Conservation (phyloP, 1,140 invertebrate genomes). For the Euura saliciscinereae region DNA sequence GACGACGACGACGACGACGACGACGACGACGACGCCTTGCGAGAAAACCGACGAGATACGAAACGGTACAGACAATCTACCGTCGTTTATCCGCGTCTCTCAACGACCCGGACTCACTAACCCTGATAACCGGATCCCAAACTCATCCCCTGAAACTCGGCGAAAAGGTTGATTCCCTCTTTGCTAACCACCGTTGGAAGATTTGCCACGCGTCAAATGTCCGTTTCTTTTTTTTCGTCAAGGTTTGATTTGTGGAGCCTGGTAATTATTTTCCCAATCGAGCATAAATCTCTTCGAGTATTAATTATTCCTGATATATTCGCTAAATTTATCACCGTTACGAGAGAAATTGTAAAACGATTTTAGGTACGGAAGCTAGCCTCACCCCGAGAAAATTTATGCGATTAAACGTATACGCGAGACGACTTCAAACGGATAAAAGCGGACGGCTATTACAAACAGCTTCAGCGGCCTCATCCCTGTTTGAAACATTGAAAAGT, state of each 20-base stretch:
- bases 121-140: not conserved
- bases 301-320: too few relatives aligned
- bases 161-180: not conserved
- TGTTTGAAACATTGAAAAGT: too few relatives aligned
- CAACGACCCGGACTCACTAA: not conserved
- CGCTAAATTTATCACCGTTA: too few relatives aligned
- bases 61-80: slow-evolving; percentile 1
- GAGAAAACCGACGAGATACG: not conserved
- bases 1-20: too few relatives aligned
- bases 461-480: not conserved
- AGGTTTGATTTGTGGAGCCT: not conserved
- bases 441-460: not conserved
- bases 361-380: not conserved
- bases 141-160: too few relatives aligned
- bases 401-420: not conserved
- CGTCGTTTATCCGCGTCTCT: slow-evolving; percentile 3
- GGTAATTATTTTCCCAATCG: too few relatives aligned
- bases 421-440: not conserved
- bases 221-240: not conserved
- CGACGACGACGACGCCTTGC: not conserved
- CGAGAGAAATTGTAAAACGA: too few relatives aligned
- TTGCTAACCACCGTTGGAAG: not conserved
- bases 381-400: not conserved
- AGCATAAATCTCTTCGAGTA: too few relatives aligned
- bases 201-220: not conserved